Conservation (phyloP, 2,113 vertebrate genomes). For the Ceyx melanurus region DNA sequence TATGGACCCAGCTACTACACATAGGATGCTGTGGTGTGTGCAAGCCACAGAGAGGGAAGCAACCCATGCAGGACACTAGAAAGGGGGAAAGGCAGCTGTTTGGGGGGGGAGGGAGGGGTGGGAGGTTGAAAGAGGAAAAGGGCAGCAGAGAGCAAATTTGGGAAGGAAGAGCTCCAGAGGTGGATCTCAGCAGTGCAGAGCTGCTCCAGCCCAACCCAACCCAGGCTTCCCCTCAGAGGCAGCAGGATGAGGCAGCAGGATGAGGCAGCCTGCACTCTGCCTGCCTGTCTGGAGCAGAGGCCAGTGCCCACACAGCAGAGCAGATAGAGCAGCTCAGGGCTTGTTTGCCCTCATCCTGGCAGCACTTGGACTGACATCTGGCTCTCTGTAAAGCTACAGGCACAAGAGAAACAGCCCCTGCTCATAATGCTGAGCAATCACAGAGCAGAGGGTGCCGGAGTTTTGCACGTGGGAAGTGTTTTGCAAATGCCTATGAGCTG, state of each 20-base stretch:
- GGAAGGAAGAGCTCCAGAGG: not conserved
- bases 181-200: not conserved
- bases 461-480: not conserved
- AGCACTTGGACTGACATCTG: not conserved
- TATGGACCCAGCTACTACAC: fast-evolving
- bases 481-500: not conserved
- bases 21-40: not conserved
- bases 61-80: not conserved
- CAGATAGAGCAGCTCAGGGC: not conserved
- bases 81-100: not conserved
- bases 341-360: not conserved
- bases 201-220: not conserved
- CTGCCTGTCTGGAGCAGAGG: not conserved
- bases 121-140: not conserved
- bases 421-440: not conserved
- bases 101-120: too few species aligned
- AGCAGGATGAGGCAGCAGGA: not conserved
- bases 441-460: too few species aligned
- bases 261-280: not conserved
- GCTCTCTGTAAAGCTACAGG: not conserved
- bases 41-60: not conserved
- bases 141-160: not conserved
- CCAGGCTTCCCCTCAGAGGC: not conserved
- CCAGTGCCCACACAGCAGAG: not conserved
- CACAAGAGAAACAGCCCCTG: not conserved